Percentiles rank a stretch among this genome's conserved stretches.
Evolutionary conservation across 2,113 vertebrate genomes (phyloP).

Genomic region (Agapornis roseicollis): DNA sequence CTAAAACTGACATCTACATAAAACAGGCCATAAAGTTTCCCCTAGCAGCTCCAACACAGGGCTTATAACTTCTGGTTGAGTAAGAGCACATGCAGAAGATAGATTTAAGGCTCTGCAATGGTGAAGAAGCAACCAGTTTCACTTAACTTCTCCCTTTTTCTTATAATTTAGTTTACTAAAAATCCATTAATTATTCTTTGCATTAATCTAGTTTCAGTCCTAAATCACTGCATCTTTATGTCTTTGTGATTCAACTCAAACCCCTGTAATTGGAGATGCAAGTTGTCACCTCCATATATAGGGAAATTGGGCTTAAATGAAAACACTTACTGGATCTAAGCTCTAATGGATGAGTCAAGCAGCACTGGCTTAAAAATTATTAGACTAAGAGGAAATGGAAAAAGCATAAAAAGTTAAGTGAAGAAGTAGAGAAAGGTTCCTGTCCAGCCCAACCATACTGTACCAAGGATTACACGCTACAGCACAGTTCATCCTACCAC

Average conservation of each 20-base stretch:
- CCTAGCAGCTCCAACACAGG: background rate
- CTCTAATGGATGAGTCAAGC: background rate
- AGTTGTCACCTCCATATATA: background rate
- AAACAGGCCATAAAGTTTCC: constrained; percentile 7
- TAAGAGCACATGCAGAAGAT: background rate
- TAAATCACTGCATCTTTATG: background rate
- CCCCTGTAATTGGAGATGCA: background rate
- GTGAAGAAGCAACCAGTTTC: background rate
- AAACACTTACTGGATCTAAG: background rate
- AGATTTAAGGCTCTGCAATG: background rate
- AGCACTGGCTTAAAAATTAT: background rate
- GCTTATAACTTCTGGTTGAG: background rate
- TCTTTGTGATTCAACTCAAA: background rate
- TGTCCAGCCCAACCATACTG: background rate
- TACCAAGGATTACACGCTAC: background rate
- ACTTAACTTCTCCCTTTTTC: background rate
- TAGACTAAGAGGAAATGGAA: background rate
- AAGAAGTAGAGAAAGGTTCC: background rate
- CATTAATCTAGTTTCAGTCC: background rate
- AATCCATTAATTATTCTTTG: background rate
- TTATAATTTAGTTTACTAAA: background rate
- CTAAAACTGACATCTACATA: background rate
- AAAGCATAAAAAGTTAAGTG: background rate
- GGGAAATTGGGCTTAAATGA: background rate
- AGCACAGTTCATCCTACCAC: background rate